Conservation (phyloP, 2,888 invertebrate species). For the Scaptomyza caliginosa region DNA sequence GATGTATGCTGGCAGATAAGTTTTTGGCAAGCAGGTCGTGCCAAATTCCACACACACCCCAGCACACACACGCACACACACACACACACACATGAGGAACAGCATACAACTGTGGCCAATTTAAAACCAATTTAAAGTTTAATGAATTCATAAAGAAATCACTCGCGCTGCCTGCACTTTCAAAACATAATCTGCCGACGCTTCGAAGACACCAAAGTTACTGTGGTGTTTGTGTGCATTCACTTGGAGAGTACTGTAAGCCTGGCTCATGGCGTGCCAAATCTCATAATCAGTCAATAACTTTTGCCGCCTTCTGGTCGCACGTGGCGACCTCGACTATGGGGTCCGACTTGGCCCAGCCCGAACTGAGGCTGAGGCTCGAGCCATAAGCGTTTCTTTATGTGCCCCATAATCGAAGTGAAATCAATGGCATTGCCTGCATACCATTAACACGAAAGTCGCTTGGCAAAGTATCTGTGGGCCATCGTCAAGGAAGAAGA, state of each 20-base stretch:
- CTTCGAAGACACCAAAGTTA: slow-evolving; percentile 10
- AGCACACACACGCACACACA: slow-evolving; percentile 33
- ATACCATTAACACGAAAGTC: slow-evolving; percentile 79
- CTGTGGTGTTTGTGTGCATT: slow-evolving; percentile 31
- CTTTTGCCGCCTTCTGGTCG: slow-evolving; percentile 76
- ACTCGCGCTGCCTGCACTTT: slow-evolving; percentile 71
- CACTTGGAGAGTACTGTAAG: slow-evolving; percentile 18
- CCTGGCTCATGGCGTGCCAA: slow-evolving; percentile 73
- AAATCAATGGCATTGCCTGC: slow-evolving; percentile 80
- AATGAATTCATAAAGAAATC: slow-evolving; percentile 81
- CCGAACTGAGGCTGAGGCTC: slow-evolving; percentile 3
- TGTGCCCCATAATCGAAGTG: slow-evolving; percentile 77
- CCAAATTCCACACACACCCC: slow-evolving; percentile 63
- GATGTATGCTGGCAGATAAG: slow-evolving; percentile 70
- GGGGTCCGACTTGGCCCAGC: slow-evolving; percentile 28
- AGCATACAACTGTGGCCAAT: slow-evolving; percentile 67
- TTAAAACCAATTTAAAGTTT: slow-evolving; percentile 80
- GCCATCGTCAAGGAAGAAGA: slow-evolving; percentile 58
- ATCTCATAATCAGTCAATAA: slow-evolving; percentile 81
- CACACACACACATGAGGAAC: slow-evolving; percentile 27
- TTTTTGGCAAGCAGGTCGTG: slow-evolving; percentile 74
- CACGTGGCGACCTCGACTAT: slow-evolving; percentile 75
- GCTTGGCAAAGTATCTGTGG: slow-evolving; percentile 63
- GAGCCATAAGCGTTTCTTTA: slow-evolving; percentile 71
- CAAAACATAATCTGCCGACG: slow-evolving; percentile 80